Percentiles rank a stretch among this genome's conserved stretches.
These are phyloP conservation scores for Microctonus aethiopoides DNA, from an alignment of 2,888 invertebrate species.

Conservation along the genomic window DNA sequence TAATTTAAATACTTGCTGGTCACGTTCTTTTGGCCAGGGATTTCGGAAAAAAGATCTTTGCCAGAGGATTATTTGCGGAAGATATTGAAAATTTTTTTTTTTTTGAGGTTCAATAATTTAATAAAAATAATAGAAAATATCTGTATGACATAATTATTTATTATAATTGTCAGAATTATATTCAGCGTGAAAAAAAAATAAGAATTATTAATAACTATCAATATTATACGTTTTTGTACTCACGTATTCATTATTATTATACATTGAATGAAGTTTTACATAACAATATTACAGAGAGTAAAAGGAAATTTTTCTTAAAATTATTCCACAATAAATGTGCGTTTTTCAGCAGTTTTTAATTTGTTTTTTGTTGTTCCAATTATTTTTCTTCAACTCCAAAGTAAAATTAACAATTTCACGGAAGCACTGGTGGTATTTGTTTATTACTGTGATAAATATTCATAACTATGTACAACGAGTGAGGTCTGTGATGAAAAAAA, in stretches of 20 bases:
- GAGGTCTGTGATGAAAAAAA: background rate
- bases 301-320: background rate
- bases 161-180: background rate
- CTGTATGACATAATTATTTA: background rate
- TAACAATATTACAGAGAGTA: background rate
- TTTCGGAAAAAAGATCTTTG: conserved; percentile 6
- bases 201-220: background rate
- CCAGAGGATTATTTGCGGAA: background rate
- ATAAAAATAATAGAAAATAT: background rate
- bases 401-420: background rate
- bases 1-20: conserved; percentile 26
- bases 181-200: conserved; percentile 2
- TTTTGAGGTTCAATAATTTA: background rate
- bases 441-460: background rate
- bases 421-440: conserved; percentile 1
- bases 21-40: conserved; percentile 4
- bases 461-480: background rate
- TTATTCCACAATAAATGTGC: background rate
- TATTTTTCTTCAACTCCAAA: background rate
- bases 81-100: conserved; percentile 3
- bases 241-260: background rate
- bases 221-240: background rate
- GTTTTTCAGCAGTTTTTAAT: background rate
- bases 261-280: background rate
- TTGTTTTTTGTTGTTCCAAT: background rate